Conservation (phyloP, 2,888 invertebrate species). For the Tetranychus piercei region DNA sequence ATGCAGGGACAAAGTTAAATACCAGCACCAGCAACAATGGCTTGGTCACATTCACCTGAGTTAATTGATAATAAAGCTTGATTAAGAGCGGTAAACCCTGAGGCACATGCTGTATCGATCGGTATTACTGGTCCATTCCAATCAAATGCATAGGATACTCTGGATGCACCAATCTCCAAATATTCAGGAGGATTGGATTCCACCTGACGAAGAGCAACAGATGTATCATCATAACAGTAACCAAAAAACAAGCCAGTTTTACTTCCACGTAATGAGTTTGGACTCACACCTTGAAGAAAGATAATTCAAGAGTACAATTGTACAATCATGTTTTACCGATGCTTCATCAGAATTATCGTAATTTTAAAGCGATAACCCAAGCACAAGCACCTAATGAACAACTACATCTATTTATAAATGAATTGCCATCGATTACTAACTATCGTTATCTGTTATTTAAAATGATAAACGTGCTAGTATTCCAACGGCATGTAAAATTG, state of each 20-base stretch:
- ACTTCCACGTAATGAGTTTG: conserved; percentile 59
- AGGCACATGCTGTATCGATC: conserved; percentile 23
- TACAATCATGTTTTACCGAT: no score
- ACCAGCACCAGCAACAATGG: conserved; percentile 38
- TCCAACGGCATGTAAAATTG: no score
- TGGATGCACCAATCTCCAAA: conserved; percentile 43
- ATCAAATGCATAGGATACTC: conserved; percentile 81
- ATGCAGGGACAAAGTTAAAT: conserved; percentile 36
- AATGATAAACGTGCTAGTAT: no score
- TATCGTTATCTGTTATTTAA: not conserved
- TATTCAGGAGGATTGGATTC: conserved; percentile 42
- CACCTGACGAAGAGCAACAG: conserved; percentile 43
- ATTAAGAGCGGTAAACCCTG: conserved; percentile 28
- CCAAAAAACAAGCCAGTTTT: conserved; percentile 89
- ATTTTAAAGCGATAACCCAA: no score
- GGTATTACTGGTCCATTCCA: conserved; percentile 43
- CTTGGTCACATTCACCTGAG: conserved; percentile 46
- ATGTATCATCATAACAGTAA: conserved; percentile 30
- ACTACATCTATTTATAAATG: not conserved
- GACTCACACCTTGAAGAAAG: conserved; percentile 45
- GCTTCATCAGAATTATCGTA: no score
- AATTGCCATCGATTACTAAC: not conserved
- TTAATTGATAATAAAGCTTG: conserved; percentile 35
- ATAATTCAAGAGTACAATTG: not conserved
- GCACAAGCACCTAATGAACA: not conserved